These are phyloP conservation scores for Drosophila falleni DNA, from an alignment of 2,888 invertebrate species.

Conservation along the genomic window DNA sequence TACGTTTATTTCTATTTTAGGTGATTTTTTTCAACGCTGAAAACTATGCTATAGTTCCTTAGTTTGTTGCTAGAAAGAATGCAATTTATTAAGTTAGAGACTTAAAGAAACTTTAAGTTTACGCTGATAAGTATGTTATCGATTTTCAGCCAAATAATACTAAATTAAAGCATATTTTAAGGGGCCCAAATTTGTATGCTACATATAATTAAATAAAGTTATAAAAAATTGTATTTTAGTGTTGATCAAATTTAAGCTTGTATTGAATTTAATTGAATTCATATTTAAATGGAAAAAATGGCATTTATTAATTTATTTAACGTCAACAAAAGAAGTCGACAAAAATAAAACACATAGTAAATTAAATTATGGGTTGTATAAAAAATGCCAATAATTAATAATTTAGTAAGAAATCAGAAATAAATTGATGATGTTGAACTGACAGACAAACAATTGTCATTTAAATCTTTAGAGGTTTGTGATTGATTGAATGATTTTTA, in stretches of 20 bases:
- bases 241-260: not conserved
- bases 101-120: not conserved
- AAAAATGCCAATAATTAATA: not conserved
- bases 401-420: not conserved
- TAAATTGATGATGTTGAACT: not conserved
- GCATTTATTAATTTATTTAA: not conserved
- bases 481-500: not conserved
- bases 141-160: not conserved
- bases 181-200: not conserved
- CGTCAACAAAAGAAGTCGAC: not conserved
- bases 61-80: not conserved
- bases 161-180: not conserved
- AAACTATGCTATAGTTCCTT: slow-evolving; percentile 7
- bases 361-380: not conserved
- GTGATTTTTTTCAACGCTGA: not conserved
- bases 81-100: not conserved
- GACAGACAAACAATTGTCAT: not conserved
- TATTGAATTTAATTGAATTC: not conserved
- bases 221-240: not conserved
- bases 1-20: not conserved
- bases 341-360: not conserved
- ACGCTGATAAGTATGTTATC: not conserved
- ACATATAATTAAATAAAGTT: not conserved
- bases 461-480: not conserved
- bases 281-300: not conserved